Evolutionary conservation across 2,113 vertebrate species (phyloP).

Genomic region (Martes martes): DNA sequence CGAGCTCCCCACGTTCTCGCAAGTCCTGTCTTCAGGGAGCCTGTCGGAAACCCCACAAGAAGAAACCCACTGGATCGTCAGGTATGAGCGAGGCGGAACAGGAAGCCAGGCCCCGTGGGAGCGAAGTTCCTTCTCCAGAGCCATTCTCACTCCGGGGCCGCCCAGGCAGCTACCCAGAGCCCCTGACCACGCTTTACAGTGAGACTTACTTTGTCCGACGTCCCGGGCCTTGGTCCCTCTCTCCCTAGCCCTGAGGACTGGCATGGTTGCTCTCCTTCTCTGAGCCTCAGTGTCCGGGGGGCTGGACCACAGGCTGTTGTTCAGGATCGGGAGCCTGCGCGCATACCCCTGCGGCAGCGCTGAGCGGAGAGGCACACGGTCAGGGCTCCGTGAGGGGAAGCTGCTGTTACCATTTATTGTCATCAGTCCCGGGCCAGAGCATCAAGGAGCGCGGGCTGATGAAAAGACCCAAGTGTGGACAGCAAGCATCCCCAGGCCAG

Average conservation of each 20-base stretch:
- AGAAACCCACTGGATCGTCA: slow-evolving; percentile 17
- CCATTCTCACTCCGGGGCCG: not conserved
- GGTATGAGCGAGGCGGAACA: not conserved
- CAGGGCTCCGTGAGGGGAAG: not conserved
- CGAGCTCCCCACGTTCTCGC: slow-evolving; percentile 3
- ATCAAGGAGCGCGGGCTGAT: not conserved
- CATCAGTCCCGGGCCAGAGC: not conserved
- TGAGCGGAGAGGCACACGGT: not conserved
- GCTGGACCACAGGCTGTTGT: no score
- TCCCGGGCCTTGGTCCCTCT: not conserved
- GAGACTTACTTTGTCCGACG: not conserved
- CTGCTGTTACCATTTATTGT: not conserved
- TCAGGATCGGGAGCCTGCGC: not conserved
- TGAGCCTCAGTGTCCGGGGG: not conserved
- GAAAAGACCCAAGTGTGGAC: not conserved
- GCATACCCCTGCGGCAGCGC: fast-evolving
- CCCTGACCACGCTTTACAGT: no score
- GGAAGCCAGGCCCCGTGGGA: not conserved
- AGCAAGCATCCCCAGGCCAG: not conserved
- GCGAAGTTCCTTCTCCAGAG: not conserved
- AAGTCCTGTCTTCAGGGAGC: not conserved
- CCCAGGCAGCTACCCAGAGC: not conserved
- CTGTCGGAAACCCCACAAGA: slow-evolving; percentile 63
- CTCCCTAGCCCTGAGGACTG: not conserved
- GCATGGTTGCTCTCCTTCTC: not conserved